These are phyloP conservation scores for Orchesellides sinensis DNA, from an alignment of 2,888 invertebrate species.

Conservation along the genomic window DNA sequence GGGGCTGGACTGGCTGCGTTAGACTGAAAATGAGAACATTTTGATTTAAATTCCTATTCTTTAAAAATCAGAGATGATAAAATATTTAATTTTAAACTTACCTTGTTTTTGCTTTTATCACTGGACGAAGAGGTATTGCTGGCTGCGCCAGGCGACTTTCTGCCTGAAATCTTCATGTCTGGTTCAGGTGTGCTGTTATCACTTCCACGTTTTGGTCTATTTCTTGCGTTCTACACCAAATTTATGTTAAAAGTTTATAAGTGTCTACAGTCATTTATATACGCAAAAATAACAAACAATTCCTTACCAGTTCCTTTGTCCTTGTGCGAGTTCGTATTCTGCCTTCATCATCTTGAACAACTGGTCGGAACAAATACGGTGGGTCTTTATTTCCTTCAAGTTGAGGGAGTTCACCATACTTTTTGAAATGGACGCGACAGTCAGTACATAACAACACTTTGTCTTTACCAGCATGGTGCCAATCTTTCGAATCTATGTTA, in stretches of 20 bases:
- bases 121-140: constrained; percentile 76
- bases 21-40: constrained; percentile 63
- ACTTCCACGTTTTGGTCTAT: constrained; percentile 76
- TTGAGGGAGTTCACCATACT: constrained; percentile 85
- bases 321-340: constrained; percentile 88
- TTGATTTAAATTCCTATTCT: neutral
- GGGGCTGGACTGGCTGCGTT: constrained; percentile 74
- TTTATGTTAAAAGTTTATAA: neutral
- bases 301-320: constrained; percentile 84
- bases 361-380: constrained; percentile 79
- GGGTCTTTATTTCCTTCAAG: constrained; percentile 76
- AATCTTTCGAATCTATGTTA: constrained; percentile 82
- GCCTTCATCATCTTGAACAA: constrained; percentile 87
- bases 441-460: constrained; percentile 85
- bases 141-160: constrained; percentile 76
- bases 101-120: constrained; percentile 77
- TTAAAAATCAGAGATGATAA: too few species aligned
- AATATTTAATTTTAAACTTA: too few species aligned
- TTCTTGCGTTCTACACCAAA: constrained; percentile 69
- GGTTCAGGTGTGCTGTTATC: constrained; percentile 77
- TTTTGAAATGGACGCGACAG: constrained; percentile 86
- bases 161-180: constrained; percentile 73
- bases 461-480: constrained; percentile 86
- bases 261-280: neutral
- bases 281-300: too few species aligned